Evolutionary conservation across 1,140 invertebrate species (phyloP).

Genomic region (Neodiprion fabricii): DNA sequence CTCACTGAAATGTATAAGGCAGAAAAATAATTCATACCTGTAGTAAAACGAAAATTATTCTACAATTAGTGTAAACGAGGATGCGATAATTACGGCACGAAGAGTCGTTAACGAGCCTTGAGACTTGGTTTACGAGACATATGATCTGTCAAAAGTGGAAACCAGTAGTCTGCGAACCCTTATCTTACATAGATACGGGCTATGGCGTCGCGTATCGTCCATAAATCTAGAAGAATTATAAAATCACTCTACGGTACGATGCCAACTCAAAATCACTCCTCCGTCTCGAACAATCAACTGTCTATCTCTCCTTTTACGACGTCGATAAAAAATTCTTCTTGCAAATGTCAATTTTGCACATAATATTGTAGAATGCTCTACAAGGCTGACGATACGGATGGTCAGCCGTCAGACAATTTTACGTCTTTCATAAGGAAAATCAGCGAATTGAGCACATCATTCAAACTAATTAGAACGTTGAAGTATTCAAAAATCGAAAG

Average conservation of each 20-base stretch:
- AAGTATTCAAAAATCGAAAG: not conserved
- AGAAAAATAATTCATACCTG: no score
- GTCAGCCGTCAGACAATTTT: no score
- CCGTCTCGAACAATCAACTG: not conserved
- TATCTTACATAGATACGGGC: not conserved
- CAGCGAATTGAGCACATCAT: not conserved
- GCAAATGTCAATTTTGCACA: no score
- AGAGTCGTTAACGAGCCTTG: not conserved
- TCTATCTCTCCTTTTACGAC: not conserved
- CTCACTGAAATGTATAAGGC: no score
- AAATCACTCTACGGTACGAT: not conserved
- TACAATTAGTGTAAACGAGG: no score
- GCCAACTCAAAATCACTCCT: not conserved
- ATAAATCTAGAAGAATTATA: constrained; percentile 8
- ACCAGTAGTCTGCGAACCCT: not conserved
- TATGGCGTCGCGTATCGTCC: not conserved
- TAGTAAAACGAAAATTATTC: no score
- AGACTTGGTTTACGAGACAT: not conserved
- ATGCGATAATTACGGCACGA: no score
- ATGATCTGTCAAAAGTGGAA: not conserved
- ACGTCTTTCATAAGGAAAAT: no score
- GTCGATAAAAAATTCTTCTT: no score
- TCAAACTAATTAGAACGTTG: not conserved
- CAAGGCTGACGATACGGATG: no score
- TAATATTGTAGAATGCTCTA: no score